phyloP scores from a whole-genome alignment of 2,888 invertebrate species.

The Lottia scabra region DNA sequence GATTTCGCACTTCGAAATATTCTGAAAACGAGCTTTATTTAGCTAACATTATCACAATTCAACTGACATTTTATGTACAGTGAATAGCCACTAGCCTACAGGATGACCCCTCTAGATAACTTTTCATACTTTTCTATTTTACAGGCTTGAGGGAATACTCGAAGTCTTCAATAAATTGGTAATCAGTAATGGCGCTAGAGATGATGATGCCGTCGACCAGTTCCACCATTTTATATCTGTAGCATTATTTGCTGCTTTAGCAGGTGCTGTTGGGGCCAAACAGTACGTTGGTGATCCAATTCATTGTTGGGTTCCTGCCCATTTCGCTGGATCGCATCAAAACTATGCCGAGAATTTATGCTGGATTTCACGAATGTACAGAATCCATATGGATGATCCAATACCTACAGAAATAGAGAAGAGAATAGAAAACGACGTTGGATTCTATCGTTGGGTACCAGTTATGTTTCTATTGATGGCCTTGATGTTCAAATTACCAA shows the following conservation, averaged over 20 bases:
- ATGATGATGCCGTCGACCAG: slow-evolving; percentile 37
- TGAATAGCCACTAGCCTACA: no score
- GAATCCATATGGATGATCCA: slow-evolving; percentile 33
- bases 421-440: slow-evolving; percentile 32
- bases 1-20: no score
- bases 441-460: slow-evolving; percentile 41
- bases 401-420: slow-evolving; percentile 27
- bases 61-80: no score
- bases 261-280: slow-evolving; percentile 30
- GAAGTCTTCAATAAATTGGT: slow-evolving; percentile 32
- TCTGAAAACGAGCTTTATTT: no score
- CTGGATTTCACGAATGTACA: slow-evolving; percentile 39
- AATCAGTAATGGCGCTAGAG: slow-evolving; percentile 30
- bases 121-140: not conserved
- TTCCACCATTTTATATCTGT: slow-evolving; percentile 34
- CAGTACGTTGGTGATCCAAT: slow-evolving; percentile 42
- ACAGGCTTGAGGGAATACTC: slow-evolving; percentile 34
- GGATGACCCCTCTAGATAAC: no score
- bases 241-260: slow-evolving; percentile 29
- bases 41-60: no score
- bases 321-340: slow-evolving; percentile 33
- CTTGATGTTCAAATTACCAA: slow-evolving; percentile 36
- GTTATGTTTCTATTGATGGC: slow-evolving; percentile 34
- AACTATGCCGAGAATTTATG: slow-evolving; percentile 36
- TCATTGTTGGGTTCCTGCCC: slow-evolving; percentile 38